Conservation (phyloP, 2,113 vertebrate species). For the Odocoileus hemionus region DNA sequence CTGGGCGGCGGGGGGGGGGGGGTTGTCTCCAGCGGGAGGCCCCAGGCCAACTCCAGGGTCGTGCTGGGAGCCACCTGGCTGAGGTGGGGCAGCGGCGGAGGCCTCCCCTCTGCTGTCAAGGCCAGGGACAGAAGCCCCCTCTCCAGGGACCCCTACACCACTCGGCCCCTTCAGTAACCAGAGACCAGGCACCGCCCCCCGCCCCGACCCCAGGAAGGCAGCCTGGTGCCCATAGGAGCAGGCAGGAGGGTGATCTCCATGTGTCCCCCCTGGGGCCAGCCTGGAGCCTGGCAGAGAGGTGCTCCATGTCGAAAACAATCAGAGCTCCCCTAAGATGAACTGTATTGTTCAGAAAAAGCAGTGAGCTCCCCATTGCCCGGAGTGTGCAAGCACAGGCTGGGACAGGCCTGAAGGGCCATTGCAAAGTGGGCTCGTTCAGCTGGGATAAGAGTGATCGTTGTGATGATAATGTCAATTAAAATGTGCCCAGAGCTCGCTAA, state of each 20-base stretch:
- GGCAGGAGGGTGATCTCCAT: fast-evolving
- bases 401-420: fast-evolving
- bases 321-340: fast-evolving
- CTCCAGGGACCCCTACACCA: neutral
- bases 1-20: too few species aligned
- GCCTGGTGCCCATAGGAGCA: neutral
- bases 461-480: fast-evolving
- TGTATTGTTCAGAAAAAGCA: neutral
- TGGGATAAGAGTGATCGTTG: fast-evolving
- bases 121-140: too few species aligned
- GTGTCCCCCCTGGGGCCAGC: neutral
- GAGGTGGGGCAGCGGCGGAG: neutral
- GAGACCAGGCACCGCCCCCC: neutral
- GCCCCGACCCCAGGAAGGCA: neutral
- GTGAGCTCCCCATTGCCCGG: fast-evolving
- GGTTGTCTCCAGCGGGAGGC: fast-evolving
- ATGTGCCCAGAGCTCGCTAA: fast-evolving
- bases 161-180: neutral
- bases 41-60: neutral
- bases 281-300: neutral
- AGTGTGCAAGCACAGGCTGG: neutral
- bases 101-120: neutral
- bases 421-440: neutral
- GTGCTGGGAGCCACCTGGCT: neutral
- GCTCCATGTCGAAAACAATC: fast-evolving